Evolutionary conservation across 1,140 invertebrate species (phyloP), one percentile per base, ranked within the genome.

Genomic region (Aethina tumida): DNA sequence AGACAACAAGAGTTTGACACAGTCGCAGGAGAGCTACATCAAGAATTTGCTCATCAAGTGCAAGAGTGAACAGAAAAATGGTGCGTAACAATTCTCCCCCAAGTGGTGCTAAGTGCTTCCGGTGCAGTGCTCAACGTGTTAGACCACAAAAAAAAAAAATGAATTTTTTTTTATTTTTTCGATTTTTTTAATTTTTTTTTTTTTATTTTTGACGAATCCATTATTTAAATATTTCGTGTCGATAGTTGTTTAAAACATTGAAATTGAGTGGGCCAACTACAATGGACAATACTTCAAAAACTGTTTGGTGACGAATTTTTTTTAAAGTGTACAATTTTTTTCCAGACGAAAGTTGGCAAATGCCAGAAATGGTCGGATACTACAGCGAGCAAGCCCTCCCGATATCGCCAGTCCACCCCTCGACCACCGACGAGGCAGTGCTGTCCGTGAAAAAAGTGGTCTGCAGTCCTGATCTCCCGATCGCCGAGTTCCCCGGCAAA

Each of bases 351-450:
- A 33, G 45, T 37, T 63, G 60, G 56, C 47, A 56, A 41, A 48
- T 55, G 41, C 58, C 53, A 40, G 58, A 63, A 45, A 66, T 66
- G 64, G 62, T 66, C 9, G 64, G 62, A 24, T 66, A 56, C 32
- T 64, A 62, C 45, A 54, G 45, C 35, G 55, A 53, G 37, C 48
- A 41, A 7, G 47, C 52, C n/a, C 31, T 58, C 49, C 50, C 62
- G 50, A 45, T 56, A 25, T 40, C 44, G 9, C 51, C 58, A 35
- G 43, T 59, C 15, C 59, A 64, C 33, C 35, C 53, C 17, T 32
- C 48, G 12, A 32, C 51, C 8, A 35, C 50, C 17, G 36, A 42
- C 10, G 50, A 46, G 20, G 52, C 49, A 13, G 40, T 41, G 10
- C 36, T 44, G 1, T 48, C 63, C 22, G 49, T 59, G 9, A 60